A percentile compares a stretch with the other conserved stretches of the same genome.
phyloP scores from a whole-genome alignment of 1,140 invertebrate genomes.

The Ceratoteleas bidentatus region DNA sequence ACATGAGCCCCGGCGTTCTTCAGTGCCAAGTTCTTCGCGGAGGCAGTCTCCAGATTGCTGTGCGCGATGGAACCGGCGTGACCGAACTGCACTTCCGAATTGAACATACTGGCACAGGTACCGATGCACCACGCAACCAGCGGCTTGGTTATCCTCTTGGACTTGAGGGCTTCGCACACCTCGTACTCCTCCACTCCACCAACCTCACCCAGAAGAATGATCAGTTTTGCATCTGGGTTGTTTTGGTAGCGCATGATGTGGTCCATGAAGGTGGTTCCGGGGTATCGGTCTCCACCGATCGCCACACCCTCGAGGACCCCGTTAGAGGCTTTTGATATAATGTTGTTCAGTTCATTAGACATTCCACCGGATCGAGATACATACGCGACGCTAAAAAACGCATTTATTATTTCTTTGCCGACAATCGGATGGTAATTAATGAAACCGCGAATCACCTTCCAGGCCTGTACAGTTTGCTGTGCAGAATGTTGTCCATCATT shows the following conservation, averaged over 20 bases:
- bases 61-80: constrained; percentile 99
- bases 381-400: constrained; percentile 90
- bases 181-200: constrained; percentile 99
- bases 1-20: constrained; percentile 92
- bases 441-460: constrained; percentile 84
- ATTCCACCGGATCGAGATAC: constrained; percentile 99
- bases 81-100: constrained; percentile 99
- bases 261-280: constrained; percentile 99
- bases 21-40: constrained; percentile 94
- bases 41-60: constrained; percentile 96
- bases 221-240: constrained; percentile 93
- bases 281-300: constrained; percentile 99
- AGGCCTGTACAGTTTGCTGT: constrained; percentile 97
- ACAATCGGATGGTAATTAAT: background rate
- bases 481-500: constrained; percentile 99
- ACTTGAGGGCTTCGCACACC: constrained; percentile 93
- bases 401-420: background rate
- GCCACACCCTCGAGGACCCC: constrained; percentile 99
- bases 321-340: constrained; percentile 97
- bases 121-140: constrained; percentile 99
- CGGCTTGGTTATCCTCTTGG: constrained; percentile 94
- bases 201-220: constrained; percentile 98
- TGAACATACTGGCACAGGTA: constrained; percentile 95
- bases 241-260: constrained; percentile 94
- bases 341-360: constrained; percentile 99